Base-by-base conservation (phyloP, 2,888 invertebrate species). In the Criorhina ranunculi region DNA sequence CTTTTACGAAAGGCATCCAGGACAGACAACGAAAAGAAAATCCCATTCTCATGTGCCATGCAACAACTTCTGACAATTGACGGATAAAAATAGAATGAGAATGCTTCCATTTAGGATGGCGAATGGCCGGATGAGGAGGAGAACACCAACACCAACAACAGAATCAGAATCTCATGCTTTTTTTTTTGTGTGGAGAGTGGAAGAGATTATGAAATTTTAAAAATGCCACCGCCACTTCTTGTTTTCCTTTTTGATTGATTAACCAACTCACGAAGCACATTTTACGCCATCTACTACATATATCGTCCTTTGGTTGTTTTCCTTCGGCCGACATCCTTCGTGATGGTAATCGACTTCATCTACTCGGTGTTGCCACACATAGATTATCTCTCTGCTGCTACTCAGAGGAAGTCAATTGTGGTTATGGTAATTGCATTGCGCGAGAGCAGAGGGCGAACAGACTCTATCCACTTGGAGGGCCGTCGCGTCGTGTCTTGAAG, bases 21-120 rank as follows among this genome's bases (percentile, higher is more conserved):
- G 55, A 67, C 46, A 42, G 53, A 7, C 40, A 46, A 12, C 17
- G 8, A 11, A 4, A 15, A 19, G 24, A 46, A 51, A 40, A 24
- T 12, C 6, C 42, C 51, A 73, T 77, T 66, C 66, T 53, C 53
- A 55, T 69, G 66, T 24, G 46, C 53, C 55, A 35, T 73, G 59
- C 57, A 82, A 72, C 77, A 70, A 66, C 51, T 82, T 78, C 72
- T 82, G 78, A 85, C 85, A 80, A 85, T 80, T 85, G 85, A 85
- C 85, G 80, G 85, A 76, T 76, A 76, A 66, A 75, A 85, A 75
- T 79, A 60, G 83, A 72, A 82, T 57, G 60, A 35, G 73, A 76
- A 69, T 67, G 59, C 37, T 44, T 55, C 37, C 33, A 42, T 51
- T 40, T 53, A 9, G 11, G 5, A 17, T 7, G 0, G 15, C 5